Evolutionary conservation across 2,888 invertebrate genomes (phyloP), one percentile per base, ranked within the genome.

Genomic region (Drosophila mercatorum): DNA sequence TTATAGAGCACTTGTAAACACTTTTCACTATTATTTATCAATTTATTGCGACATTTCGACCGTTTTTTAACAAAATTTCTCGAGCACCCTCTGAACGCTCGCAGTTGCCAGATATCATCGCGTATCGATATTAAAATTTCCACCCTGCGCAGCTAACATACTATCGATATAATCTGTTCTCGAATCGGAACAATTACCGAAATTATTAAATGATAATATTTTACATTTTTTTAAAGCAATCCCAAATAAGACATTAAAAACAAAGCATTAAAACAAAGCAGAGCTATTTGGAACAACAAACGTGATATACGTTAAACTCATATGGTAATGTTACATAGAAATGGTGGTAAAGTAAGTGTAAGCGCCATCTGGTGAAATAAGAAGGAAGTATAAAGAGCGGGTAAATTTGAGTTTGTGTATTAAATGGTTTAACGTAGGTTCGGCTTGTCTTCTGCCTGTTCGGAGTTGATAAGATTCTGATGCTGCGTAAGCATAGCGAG

Each of bases 41-140:
- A 82, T 81, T 83, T 79, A 73, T 83, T 76, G 75, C 65, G 47
- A 74, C 77, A 80, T 84, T 84, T 89, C 77, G 12, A 41, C 75
- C 70, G 56, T 71, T 81, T 81, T 81, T 83, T 68, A 74, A 72
- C 53, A 55, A 70, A 69, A 80, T 78, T 80, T 80, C 53, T 69
- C 64, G 72, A 83, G 76, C 69, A 76, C 70, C 80, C 52, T 67
- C 76, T 59, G 49, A 63, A 75, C 60, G 76, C 68, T 80, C 11
- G 44, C 64, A 40, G 75, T 55, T 58, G 65, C 70, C 43, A 72
- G 41, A 47, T 65, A 40, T 51, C 10, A 58, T 72, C 55, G 69
- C 38, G 36, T 56, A 72, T 59, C 71, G 71, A 71, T 72, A 64
- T 36, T 49, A 53, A 55, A 11, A 55, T 26, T 53, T 22, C 52